Base-by-base conservation (phyloP, 2,113 vertebrate species). In the Oncorhynchus kisutch region DNA sequence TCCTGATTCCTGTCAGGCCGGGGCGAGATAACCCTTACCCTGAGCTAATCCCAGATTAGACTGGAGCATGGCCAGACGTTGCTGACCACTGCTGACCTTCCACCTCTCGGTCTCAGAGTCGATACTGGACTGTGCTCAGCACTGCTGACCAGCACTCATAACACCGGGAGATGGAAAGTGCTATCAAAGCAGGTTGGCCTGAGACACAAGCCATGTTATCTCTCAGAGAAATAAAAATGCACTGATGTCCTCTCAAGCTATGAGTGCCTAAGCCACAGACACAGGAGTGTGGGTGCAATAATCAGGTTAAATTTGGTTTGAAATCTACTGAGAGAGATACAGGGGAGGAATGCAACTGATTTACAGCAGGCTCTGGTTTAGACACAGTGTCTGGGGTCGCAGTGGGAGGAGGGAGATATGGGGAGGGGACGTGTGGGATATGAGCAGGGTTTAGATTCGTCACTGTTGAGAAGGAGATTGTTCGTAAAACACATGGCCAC, bases 11-110 rank as follows among this genome's bases (percentile, higher is more conserved):
- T 62, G 86, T 89, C 86, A 86, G 84, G 79, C 80, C 73, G 71
- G 78, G 83, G 71, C 82, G 85, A 88, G 90, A 90, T 89, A 91
- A 92, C 88, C 81, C 90, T 92, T 89, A 92, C 89, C 91, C 87
- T 80, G 77, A 88, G 85, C 78, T 94, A 93, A 94, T 93, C 90
- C 91, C 86, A 84, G 91, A 92, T 93, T 94, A 92, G 90, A 92
- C 82, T 82, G 79, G 85, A 89, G 83, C 84, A 89, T 82, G 79
- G 87, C 88, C 84, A 77, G n/a, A 49, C 74, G 77, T 86, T 75
- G 71, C 87, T 82, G 84, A 54, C 82, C 82, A 79, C 79, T 76
- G 73, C 45, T 31, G 79, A 91, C 86, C 89, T 88, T 70, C 91
- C 78, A 89, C 79, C 84, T 81, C 70, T 70, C 18, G 31, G 70